phyloP scores from a whole-genome alignment of 2,113 vertebrate species.

The mouse (Mus musculus) region DNA sequence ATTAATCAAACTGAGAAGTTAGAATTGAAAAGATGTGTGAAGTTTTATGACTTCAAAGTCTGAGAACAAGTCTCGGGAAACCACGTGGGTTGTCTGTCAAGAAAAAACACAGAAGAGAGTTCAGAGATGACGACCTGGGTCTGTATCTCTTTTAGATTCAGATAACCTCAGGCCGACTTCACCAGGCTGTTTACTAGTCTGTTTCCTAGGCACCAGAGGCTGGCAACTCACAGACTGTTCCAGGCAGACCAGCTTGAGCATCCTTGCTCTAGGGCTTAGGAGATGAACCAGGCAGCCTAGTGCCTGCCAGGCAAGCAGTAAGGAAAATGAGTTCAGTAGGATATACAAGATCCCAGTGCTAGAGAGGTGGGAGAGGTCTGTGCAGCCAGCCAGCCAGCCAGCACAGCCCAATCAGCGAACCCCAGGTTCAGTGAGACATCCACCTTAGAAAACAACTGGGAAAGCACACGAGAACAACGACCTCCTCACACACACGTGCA shows the following conservation, averaged over 20 bases:
- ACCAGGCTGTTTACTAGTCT: slow-evolving; percentile 60
- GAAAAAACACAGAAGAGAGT: slow-evolving; percentile 71
- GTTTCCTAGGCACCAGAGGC: slow-evolving; percentile 74
- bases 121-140: slow-evolving; percentile 72
- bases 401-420: neutral
- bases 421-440: too few relatives aligned
- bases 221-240: slow-evolving; percentile 73
- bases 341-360: neutral
- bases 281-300: neutral
- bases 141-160: slow-evolving; percentile 79
- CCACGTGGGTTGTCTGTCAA: slow-evolving; percentile 76
- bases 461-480: neutral
- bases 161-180: slow-evolving; percentile 75
- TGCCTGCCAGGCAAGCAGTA: neutral
- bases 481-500: neutral
- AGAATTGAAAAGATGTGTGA: slow-evolving; percentile 79
- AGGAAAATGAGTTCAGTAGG: neutral
- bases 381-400: neutral
- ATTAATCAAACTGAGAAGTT: slow-evolving; percentile 71
- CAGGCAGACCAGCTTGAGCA: slow-evolving; percentile 65
- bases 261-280: neutral
- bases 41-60: slow-evolving; percentile 83
- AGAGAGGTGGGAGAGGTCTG: neutral
- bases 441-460: neutral
- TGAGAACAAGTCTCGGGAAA: slow-evolving; percentile 80